Conservation (phyloP, 2,888 invertebrate species). For the Lamellibrachia columna region DNA sequence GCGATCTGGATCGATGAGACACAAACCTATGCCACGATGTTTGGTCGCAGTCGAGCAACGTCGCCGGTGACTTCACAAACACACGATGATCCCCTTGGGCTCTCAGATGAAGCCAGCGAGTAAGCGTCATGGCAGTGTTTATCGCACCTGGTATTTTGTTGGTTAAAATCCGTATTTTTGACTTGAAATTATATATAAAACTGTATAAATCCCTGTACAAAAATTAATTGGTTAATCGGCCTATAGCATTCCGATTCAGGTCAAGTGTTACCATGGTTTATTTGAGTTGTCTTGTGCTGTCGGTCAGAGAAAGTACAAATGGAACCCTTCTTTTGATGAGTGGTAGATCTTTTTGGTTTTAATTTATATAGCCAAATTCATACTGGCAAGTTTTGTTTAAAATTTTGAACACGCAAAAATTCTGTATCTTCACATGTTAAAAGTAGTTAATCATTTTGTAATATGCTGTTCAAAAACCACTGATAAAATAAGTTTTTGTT, state of each 20-base stretch:
- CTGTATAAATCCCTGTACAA: no score
- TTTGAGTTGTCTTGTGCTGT: background rate
- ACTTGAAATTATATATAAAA: no score
- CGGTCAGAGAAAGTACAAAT: background rate
- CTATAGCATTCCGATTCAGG: background rate
- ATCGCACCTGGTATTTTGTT: background rate
- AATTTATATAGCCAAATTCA: no score
- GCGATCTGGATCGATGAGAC: constrained; percentile 99
- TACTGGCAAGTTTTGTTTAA: no score
- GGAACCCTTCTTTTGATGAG: no score
- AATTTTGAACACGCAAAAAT: background rate
- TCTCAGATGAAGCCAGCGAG: constrained; percentile 92
- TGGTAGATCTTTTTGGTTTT: no score
- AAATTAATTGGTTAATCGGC: no score
- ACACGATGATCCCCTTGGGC: constrained; percentile 84
- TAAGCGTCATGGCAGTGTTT: constrained; percentile 48
- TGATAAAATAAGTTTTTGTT: background rate
- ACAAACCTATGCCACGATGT: constrained; percentile 83
- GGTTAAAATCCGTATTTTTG: background rate
- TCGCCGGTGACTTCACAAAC: constrained; percentile 72
- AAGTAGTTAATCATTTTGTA: background rate
- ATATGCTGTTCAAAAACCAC: background rate
- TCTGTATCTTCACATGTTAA: background rate
- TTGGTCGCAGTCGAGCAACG: constrained; percentile 77
- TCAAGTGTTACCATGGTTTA: no score